These are phyloP conservation scores for Mola mola DNA, from an alignment of 2,113 vertebrate species.

Conservation along the genomic window DNA sequence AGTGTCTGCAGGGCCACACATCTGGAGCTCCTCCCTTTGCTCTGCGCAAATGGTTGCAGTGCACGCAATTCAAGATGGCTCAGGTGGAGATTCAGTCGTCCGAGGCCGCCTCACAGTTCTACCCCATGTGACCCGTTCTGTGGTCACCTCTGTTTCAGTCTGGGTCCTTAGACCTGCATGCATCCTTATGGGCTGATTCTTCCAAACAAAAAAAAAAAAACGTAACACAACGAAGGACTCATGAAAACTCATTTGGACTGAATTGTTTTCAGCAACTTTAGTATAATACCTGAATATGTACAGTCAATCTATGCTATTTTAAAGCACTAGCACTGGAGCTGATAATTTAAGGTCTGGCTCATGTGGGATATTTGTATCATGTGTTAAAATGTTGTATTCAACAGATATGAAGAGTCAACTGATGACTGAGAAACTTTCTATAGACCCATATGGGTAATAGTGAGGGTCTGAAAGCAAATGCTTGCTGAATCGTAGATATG, in stretches of 20 bases:
- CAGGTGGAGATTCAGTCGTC: slow-evolving; percentile 99
- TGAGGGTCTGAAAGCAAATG: slow-evolving; percentile 46
- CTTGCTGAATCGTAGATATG: slow-evolving; percentile 46
- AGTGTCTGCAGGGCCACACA: slow-evolving; percentile 88
- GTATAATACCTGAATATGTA: slow-evolving; percentile 64
- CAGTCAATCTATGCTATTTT: slow-evolving; percentile 70
- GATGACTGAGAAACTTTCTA: slow-evolving; percentile 48
- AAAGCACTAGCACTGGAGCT: slow-evolving; percentile 37
- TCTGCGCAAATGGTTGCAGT: slow-evolving; percentile 96
- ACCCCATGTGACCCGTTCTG: slow-evolving; percentile 89
- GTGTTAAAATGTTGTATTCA: slow-evolving; percentile 58
- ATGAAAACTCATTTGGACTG: slow-evolving; percentile 44
- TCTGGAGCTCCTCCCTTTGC: slow-evolving; percentile 84
- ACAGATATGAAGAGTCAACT: slow-evolving; percentile 39
- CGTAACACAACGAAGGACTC: slow-evolving; percentile 17
- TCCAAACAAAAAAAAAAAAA: slow-evolving; percentile 30
- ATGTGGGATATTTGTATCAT: slow-evolving; percentile 37
- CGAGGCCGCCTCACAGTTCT: slow-evolving; percentile 98
- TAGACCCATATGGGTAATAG: slow-evolving; percentile 42
- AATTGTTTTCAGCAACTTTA: slow-evolving; percentile 51
- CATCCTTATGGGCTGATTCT: slow-evolving; percentile 12
- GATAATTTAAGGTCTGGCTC: slow-evolving; percentile 22
- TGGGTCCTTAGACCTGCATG: slow-evolving; percentile 43
- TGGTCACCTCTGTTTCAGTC: slow-evolving; percentile 5
- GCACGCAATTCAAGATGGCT: slow-evolving; percentile 99